Conservation (phyloP, 2,797 vertebrate species). For the Cyclopterus lumpus region DNA sequence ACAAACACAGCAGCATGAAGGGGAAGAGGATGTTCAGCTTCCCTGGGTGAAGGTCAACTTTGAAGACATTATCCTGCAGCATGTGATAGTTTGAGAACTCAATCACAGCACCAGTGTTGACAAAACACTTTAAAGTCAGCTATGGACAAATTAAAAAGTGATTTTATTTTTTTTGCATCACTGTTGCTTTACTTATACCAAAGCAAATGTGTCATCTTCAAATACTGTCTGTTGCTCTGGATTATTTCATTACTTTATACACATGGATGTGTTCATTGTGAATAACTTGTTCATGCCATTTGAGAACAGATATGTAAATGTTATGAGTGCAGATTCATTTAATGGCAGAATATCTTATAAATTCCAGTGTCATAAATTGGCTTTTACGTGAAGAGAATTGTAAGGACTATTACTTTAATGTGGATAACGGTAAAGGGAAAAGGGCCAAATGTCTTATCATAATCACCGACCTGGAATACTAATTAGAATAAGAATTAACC, state of each 20-base stretch:
- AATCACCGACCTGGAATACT: not conserved
- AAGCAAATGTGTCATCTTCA: not conserved
- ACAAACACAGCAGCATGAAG: conserved; percentile 15
- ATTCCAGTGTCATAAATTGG: not conserved
- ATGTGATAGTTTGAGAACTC: not conserved
- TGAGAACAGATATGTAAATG: conserved; percentile 1
- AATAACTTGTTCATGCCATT: not conserved
- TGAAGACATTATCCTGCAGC: conserved; percentile 10
- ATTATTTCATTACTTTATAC: not conserved
- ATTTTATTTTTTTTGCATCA: not conserved
- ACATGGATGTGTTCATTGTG: not conserved
- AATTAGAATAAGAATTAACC: not conserved
- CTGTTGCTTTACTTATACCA: not conserved
- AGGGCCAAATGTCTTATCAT: not conserved
- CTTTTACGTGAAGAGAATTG: not conserved
- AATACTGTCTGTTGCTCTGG: not conserved
- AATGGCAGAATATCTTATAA: not conserved
- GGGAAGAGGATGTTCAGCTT: conserved; percentile 19
- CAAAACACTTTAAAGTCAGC: not conserved
- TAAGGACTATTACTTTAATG: not conserved
- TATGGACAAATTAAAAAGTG: not conserved
- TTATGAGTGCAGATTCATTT: not conserved
- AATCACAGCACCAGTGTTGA: not conserved
- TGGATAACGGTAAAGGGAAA: not conserved
- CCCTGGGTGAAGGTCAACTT: not conserved